Percentiles rank a stretch among this genome's conserved stretches.
Conservation (phyloP, 2,797 vertebrate species). For the Picus viridis region DNA sequence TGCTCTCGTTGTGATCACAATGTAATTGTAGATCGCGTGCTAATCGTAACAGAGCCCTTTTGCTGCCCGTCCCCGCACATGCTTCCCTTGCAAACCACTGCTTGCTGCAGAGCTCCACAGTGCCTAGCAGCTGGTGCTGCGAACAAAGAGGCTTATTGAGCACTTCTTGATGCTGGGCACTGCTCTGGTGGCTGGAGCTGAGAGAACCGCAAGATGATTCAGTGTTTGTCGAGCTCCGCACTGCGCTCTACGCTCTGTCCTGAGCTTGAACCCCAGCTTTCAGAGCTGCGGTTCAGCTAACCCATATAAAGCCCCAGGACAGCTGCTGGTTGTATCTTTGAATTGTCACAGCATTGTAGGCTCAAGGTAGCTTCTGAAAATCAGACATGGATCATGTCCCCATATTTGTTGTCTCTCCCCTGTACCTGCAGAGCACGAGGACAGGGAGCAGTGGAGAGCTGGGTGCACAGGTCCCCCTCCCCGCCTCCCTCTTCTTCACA, state of each 20-base stretch:
- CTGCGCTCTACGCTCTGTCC: neutral
- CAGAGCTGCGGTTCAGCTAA: neutral
- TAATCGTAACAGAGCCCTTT: neutral
- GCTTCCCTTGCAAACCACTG: neutral
- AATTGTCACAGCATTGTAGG: neutral
- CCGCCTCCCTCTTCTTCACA: neutral
- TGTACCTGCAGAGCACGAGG: neutral
- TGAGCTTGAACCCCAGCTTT: neutral
- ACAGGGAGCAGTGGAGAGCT: neutral
- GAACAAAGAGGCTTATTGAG: conserved; percentile 49
- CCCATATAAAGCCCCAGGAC: neutral
- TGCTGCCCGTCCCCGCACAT: neutral
- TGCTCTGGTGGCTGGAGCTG: conserved; percentile 11
- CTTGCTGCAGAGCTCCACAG: neutral
- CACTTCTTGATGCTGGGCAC: neutral
- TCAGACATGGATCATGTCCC: neutral
- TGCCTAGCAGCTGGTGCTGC: conserved; percentile 41
- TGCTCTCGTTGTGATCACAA: neutral
- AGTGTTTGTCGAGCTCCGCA: neutral
- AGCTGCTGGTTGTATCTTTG: neutral
- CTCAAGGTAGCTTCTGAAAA: neutral
- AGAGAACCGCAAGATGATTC: neutral
- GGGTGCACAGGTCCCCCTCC: neutral
- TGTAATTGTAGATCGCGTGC: neutral
- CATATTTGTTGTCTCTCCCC: neutral